A percentile compares a stretch with the other conserved stretches of the same genome.
These are phyloP conservation scores for Aspiorhynchus laticeps DNA, from an alignment of 2,113 vertebrate genomes.

Conservation along the genomic window DNA sequence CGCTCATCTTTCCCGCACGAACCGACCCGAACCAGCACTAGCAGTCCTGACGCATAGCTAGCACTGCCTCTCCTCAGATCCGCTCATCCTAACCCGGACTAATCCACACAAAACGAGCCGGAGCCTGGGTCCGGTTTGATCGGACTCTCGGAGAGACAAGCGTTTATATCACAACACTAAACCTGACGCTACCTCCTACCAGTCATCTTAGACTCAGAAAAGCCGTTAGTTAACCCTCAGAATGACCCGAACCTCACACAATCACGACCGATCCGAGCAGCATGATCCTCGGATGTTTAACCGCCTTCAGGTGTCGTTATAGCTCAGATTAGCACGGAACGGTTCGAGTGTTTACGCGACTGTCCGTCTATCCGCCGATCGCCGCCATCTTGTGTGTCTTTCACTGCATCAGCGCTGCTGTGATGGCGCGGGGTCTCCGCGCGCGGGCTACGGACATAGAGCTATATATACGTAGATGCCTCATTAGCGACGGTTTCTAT, in stretches of 20 bases:
- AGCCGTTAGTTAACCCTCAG: background rate
- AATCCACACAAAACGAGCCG: too few relatives aligned
- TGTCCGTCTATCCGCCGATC: slow-evolving; percentile 73
- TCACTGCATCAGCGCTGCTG: slow-evolving; percentile 87
- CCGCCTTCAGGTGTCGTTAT: background rate
- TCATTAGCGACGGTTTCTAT: too few relatives aligned
- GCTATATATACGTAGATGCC: too few relatives aligned
- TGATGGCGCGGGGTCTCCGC: slow-evolving; percentile 78
- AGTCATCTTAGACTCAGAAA: background rate
- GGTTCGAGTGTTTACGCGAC: slow-evolving; percentile 56
- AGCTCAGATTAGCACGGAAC: background rate
- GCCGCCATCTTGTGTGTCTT: slow-evolving; percentile 95
- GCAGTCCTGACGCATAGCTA: background rate
- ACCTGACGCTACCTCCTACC: too few relatives aligned
- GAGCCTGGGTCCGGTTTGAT: too few relatives aligned
- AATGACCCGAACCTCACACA: background rate
- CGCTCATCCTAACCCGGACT: background rate
- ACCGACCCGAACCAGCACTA: slow-evolving; percentile 15
- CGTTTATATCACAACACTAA: too few relatives aligned
- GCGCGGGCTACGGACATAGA: slow-evolving; percentile 82
- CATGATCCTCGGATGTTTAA: background rate
- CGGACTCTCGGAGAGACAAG: too few relatives aligned
- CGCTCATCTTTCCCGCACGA: slow-evolving; percentile 84
- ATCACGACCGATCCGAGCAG: too few relatives aligned
- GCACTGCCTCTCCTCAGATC: background rate